A percentile compares a stretch with the other conserved stretches of the same genome.
Conservation (phyloP, 2,797 vertebrate species). For the Pipistrellus nathusii region DNA sequence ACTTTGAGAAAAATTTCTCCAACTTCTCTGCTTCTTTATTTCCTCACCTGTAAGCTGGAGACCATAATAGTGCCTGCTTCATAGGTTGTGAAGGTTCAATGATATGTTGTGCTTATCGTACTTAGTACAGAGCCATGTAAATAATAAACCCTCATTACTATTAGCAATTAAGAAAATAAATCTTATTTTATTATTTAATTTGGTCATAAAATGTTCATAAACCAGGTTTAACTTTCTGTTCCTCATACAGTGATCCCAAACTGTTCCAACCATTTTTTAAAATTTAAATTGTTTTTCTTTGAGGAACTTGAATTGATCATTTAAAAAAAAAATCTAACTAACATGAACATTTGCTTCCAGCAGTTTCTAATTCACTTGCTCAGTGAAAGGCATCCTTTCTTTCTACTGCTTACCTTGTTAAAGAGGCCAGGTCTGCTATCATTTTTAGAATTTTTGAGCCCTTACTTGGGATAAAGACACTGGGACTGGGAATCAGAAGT, state of each 20-base stretch:
- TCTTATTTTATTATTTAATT: not conserved
- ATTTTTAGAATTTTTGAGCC: not conserved
- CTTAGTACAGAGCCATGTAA: not conserved
- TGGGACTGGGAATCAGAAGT: not conserved
- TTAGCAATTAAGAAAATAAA: not conserved
- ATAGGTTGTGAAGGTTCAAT: not conserved
- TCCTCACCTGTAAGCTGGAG: not conserved
- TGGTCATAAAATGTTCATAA: not conserved
- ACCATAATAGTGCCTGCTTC: not conserved
- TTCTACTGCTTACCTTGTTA: not conserved
- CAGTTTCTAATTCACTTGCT: not conserved
- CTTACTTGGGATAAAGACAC: not conserved
- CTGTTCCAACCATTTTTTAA: not conserved
- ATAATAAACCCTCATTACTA: not conserved
- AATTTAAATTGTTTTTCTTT: not conserved
- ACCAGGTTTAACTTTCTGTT: not conserved
- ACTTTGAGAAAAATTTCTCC: not conserved
- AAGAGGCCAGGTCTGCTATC: not conserved
- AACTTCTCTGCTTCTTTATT: not conserved
- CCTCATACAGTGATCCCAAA: not conserved
- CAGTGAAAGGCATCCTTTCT: not conserved
- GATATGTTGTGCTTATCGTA: not conserved
- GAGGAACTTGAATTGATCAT: not conserved
- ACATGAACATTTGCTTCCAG: not conserved
- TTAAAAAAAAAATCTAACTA: not conserved